Base-by-base conservation (phyloP, 2,797 vertebrate species). In the Oryzias sinensis region DNA sequence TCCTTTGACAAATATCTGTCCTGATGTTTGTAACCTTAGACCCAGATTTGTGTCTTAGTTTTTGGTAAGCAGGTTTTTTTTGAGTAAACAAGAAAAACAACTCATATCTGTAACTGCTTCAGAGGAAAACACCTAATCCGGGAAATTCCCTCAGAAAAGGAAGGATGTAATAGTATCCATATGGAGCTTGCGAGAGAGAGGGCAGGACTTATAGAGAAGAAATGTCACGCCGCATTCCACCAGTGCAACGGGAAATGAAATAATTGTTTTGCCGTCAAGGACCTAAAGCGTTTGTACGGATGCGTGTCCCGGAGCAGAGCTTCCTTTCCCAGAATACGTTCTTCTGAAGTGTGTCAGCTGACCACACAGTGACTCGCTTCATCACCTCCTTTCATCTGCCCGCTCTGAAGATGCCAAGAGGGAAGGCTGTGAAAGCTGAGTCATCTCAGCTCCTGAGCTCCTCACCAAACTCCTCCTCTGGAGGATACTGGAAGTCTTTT, bases 161-260 rank as follows among this genome's bases (percentile, higher is more conserved):
- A 74, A 62, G 69, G 49, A 61, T 62, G 83, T 78, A 87, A 87
- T 75, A 20, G 71, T 66, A 89, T 81, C 84, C 59, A 25, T 48
- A 65, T 76, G 79, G 64, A 56, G 71, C 72, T 33, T 72, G 77
- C 80, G 88, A 86, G 86, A 88, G 83, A 88, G 58, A 74, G 74
- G 71, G 61, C 67, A 65, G 49, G 47, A 83, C 70, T 87, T 77
- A 83, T 59, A 49, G 42, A 65, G 59, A 60, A 70, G 74, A 79
- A 89, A 86, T 86, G 55, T 68, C 51, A 53, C 44, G 17, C 71
- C 53, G 45, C 74, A 84, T 88, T 86, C 86, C 74, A 76, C 44
- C 53, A 17, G 5, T 47, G 49, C 86, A 76, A 87, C 72, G 1
- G 82, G 78, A 85, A 87, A 71, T 25, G 4, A 52, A 71, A 73